A percentile compares a stretch with the other conserved stretches of the same genome.
phyloP scores from a whole-genome alignment of 2,888 invertebrate genomes.

The Lasioglossum malachurum region DNA sequence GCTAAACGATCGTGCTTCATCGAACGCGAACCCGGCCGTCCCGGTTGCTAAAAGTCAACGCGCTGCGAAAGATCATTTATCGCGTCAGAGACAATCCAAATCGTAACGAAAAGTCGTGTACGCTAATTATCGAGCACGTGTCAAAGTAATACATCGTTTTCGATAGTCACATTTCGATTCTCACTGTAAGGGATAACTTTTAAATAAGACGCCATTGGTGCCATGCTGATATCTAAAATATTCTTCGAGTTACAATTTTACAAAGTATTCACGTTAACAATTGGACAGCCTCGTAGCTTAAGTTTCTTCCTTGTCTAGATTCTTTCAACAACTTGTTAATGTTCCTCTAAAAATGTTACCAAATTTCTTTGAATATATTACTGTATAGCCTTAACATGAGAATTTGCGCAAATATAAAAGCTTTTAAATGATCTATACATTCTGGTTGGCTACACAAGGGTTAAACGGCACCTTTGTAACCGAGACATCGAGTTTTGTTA shows the following conservation, averaged over 20 bases:
- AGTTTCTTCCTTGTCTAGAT: too few relatives aligned
- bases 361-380: too few relatives aligned
- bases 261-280: too few relatives aligned
- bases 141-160: background rate
- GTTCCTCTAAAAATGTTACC: too few relatives aligned
- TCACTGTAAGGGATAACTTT: too few relatives aligned
- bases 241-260: background rate
- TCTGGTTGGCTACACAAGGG: too few relatives aligned
- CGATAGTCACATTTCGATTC: background rate
- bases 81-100: background rate
- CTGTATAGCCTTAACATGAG: too few relatives aligned
- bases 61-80: background rate
- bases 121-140: background rate
- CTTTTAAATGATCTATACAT: too few relatives aligned
- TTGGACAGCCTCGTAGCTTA: too few relatives aligned
- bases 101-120: background rate
- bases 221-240: background rate
- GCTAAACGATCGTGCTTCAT: background rate
- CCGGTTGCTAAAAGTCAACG: background rate
- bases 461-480: background rate
- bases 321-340: too few relatives aligned
- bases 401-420: too few relatives aligned
- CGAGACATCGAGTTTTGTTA: background rate
- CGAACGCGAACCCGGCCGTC: background rate
- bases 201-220: too few relatives aligned